These are phyloP conservation scores for Leptinotarsa defecta DNA, from an alignment of 1,140 invertebrate species.

Conservation along the genomic window DNA sequence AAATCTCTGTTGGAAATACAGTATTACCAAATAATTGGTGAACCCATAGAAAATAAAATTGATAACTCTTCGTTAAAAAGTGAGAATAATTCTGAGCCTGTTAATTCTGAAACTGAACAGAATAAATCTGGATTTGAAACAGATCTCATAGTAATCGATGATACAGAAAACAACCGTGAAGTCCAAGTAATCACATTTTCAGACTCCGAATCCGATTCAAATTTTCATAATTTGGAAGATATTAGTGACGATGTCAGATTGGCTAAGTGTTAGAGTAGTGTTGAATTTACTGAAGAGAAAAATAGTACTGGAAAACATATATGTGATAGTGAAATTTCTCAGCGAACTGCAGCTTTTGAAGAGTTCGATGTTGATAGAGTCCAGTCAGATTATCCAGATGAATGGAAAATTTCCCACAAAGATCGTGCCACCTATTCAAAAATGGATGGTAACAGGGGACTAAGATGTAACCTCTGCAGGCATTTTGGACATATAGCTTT, in stretches of 20 bases:
- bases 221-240: constrained; percentile 18
- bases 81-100: background rate
- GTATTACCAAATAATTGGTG: too few species aligned
- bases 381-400: constrained; percentile 55
- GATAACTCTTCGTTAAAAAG: too few species aligned
- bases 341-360: background rate
- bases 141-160: background rate
- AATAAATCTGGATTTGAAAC: background rate
- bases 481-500: constrained; percentile 63
- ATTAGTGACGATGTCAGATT: constrained; percentile 6
- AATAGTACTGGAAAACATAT: background rate
- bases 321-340: too few species aligned
- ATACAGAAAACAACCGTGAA: background rate
- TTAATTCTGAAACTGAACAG: background rate
- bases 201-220: constrained; percentile 25
- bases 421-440: constrained; percentile 47
- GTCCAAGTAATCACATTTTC: constrained; percentile 27
- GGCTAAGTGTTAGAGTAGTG: background rate
- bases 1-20: too few species aligned
- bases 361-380: constrained; percentile 22
- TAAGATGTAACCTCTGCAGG: constrained; percentile 63
- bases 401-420: constrained; percentile 57
- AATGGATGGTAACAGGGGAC: constrained; percentile 41
- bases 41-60: too few species aligned
- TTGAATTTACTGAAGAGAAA: background rate